Conservation (phyloP, 2,797 vertebrate genomes). For the Cyclura pinguis region DNA sequence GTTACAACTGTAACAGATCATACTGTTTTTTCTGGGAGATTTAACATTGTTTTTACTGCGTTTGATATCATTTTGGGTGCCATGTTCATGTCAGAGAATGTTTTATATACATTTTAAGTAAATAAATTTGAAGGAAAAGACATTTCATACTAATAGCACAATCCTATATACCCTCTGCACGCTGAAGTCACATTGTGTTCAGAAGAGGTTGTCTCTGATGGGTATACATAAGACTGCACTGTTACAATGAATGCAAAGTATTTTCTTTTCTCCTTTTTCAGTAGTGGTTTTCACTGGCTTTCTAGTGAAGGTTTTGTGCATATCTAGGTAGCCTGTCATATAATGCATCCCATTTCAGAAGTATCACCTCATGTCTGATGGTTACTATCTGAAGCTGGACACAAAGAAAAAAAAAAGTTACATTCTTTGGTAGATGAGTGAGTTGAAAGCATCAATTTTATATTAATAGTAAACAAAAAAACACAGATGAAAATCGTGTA, state of each 20-base stretch:
- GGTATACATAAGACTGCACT: neutral
- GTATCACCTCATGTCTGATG: constrained; percentile 11
- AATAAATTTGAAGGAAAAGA: neutral
- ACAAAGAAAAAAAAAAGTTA: constrained; percentile 28
- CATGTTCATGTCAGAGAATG: neutral
- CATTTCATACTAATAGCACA: neutral
- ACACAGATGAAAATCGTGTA: too few relatives aligned
- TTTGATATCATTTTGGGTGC: neutral
- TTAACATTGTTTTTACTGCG: neutral
- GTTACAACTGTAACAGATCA: neutral
- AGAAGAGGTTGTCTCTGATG: neutral
- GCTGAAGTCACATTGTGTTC: neutral
- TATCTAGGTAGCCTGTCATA: constrained; percentile 38
- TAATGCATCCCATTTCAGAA: constrained; percentile 43
- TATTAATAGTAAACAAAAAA: neutral
- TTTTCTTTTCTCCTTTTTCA: constrained; percentile 46
- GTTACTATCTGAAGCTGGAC: constrained; percentile 20
- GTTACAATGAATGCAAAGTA: constrained; percentile 29
- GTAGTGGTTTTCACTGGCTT: constrained; percentile 41
- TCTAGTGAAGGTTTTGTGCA: constrained; percentile 36
- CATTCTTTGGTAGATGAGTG: neutral
- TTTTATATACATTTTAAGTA: neutral
- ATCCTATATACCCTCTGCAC: neutral
- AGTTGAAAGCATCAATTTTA: neutral
- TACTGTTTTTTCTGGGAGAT: neutral